Base-by-base conservation (phyloP, 2,888 invertebrate genomes). In the Exocentrus adspersus region DNA sequence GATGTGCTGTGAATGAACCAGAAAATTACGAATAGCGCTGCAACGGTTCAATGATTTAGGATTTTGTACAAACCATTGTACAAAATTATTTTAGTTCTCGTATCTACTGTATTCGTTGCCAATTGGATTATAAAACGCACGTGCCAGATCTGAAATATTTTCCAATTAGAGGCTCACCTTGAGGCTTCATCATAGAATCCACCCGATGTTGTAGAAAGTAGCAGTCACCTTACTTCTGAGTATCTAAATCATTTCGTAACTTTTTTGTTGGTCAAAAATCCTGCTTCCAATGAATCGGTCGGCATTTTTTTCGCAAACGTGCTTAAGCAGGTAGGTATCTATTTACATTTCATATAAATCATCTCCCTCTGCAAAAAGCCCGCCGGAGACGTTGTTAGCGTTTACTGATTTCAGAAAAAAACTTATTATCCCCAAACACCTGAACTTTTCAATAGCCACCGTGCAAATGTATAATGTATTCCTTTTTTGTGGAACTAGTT, bases 1-100 rank as follows among this genome's bases (percentile, higher is more conserved):
- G n/a, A 28, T 48, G 48, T 16, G 28, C 20, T 24, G 48, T 48
- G 48, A 48, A 48, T 48, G 48, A 48, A 28, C 48, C 48, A 17
- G 24, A 48, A 48, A 48, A 48, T 48, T 48, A 48, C 12, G 37
- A 28, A 14, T 16, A 16, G 14, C 10, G 24, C 16, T 14, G 12
- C 7, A 28, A 30, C 28, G 28, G 24, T 28, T 28, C 28, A 30
- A 48, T 6, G 16, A 17, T 48, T 28, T 28, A 16, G 28, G 17
- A 48, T 48, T 48, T 48, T 9, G 16, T 28, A 48, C 16, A n/a
- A n/a, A n/a, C n/a, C n/a, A n/a, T n/a, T n/a, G n/a, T n/a, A n/a
- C n/a, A n/a, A n/a, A n/a, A n/a, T n/a, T n/a, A 24, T 3, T 24
- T 24, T 24, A 24, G 24, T 7, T 24, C 24, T 24, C 24, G 7